Conservation (phyloP, 2,797 vertebrate genomes). For the Trachurus trachurus region DNA sequence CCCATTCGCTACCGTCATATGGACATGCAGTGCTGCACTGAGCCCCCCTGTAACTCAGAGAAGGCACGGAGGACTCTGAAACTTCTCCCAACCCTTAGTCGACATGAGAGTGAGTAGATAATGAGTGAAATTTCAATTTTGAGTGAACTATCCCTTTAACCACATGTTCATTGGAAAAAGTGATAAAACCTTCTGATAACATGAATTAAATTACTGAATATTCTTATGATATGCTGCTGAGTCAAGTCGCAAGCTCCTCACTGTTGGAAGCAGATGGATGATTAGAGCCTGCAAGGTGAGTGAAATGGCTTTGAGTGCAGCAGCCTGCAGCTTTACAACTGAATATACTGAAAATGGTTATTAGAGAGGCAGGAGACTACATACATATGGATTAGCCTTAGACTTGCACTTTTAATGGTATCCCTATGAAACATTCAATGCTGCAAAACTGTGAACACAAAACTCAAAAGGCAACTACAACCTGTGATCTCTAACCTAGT, state of each 20-base stretch:
- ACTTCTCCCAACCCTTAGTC: too few species aligned
- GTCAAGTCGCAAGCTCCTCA: constrained; percentile 37
- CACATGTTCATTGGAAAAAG: background rate
- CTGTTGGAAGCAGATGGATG: constrained; percentile 46
- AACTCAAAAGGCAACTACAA: too few species aligned
- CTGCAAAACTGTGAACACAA: too few species aligned
- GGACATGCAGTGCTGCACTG: too few species aligned
- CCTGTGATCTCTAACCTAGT: too few species aligned
- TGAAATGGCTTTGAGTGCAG: constrained; percentile 31
- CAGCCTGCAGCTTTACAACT: constrained; percentile 17
- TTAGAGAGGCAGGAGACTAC: constrained; percentile 1
- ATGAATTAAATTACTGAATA: constrained; percentile 16
- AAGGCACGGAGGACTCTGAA: too few species aligned
- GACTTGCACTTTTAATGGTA: background rate
- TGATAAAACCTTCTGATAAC: constrained; percentile 11
- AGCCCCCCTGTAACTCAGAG: too few species aligned
- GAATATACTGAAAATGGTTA: background rate
- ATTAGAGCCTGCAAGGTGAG: constrained; percentile 59
- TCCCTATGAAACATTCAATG: background rate
- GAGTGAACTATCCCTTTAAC: too few species aligned
- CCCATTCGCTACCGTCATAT: too few species aligned
- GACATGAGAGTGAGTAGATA: too few species aligned
- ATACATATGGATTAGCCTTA: background rate
- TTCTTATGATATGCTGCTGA: constrained; percentile 48
- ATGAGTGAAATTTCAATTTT: too few species aligned